phyloP scores from a whole-genome alignment of 2,888 invertebrate genomes.

The Chesias legatella region DNA sequence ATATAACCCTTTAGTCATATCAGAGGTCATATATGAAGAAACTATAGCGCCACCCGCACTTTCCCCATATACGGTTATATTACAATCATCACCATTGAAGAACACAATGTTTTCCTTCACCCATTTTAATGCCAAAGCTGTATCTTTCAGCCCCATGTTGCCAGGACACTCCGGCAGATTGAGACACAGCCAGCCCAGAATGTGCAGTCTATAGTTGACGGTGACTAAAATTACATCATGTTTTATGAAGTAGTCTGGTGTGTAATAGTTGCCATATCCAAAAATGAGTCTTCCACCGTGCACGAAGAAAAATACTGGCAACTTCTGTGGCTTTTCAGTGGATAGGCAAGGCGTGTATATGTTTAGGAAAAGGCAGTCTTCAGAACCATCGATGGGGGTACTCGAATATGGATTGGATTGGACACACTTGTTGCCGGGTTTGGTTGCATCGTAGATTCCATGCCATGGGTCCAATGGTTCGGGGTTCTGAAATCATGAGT shows the following conservation, averaged over 20 bases:
- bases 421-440: slow-evolving; percentile 63
- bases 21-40: slow-evolving; percentile 46
- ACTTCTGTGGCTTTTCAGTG: slow-evolving; percentile 43
- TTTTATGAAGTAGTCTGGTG: slow-evolving; percentile 58
- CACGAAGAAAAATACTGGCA: slow-evolving; percentile 78
- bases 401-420: slow-evolving; percentile 64
- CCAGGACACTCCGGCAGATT: slow-evolving; percentile 62
- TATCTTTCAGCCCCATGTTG: slow-evolving; percentile 63
- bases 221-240: slow-evolving; percentile 63
- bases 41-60: slow-evolving; percentile 58
- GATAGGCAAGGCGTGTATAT: slow-evolving; percentile 82
- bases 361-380: slow-evolving; percentile 86
- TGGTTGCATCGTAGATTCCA: slow-evolving; percentile 57
- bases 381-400: slow-evolving; percentile 71
- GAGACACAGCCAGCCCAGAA: slow-evolving; percentile 61
- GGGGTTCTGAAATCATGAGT: slow-evolving; percentile 53
- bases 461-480: slow-evolving; percentile 50
- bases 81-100: slow-evolving; percentile 58
- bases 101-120: slow-evolving; percentile 52
- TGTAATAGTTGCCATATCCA: slow-evolving; percentile 74
- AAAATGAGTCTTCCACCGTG: slow-evolving; percentile 79
- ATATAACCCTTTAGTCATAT: slow-evolving; percentile 52
- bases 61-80: slow-evolving; percentile 62
- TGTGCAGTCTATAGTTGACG: slow-evolving; percentile 59
- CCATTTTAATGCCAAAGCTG: slow-evolving; percentile 61